Evolutionary conservation across 2,888 invertebrate genomes (phyloP).

Genomic region (Mycalesis mineus): DNA sequence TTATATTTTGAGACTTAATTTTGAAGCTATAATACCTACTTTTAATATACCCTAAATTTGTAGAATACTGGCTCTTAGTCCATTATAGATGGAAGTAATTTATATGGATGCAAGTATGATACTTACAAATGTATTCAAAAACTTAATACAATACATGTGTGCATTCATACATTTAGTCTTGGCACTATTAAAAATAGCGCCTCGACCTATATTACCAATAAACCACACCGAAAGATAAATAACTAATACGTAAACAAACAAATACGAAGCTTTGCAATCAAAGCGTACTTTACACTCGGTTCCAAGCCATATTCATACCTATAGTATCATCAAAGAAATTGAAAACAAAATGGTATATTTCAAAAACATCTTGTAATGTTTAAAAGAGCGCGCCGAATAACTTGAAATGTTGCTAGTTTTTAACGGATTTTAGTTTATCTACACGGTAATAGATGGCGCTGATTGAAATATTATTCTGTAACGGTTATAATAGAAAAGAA

Average conservation of each 20-base stretch:
- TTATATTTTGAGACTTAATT: no score
- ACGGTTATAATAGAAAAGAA: not conserved
- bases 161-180: not conserved
- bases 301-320: not conserved
- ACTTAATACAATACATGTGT: not conserved
- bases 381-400: not conserved
- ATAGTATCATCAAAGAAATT: conserved; percentile 4
- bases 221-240: not conserved
- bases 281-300: not conserved
- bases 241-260: not conserved
- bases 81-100: no score
- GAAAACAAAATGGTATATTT: not conserved
- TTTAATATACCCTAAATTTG: no score
- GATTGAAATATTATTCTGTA: not conserved
- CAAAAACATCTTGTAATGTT: not conserved
- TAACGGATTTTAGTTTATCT: not conserved
- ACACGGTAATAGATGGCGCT: conserved; percentile 4
- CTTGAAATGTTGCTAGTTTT: not conserved
- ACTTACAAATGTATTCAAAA: not conserved
- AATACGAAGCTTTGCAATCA: not conserved
- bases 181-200: not conserved
- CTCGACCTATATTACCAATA: not conserved
- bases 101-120: no score
- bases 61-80: no score
- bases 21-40: no score